Base-by-base conservation (phyloP, 1,140 invertebrate genomes). In the Hesperophylax magnus region DNA sequence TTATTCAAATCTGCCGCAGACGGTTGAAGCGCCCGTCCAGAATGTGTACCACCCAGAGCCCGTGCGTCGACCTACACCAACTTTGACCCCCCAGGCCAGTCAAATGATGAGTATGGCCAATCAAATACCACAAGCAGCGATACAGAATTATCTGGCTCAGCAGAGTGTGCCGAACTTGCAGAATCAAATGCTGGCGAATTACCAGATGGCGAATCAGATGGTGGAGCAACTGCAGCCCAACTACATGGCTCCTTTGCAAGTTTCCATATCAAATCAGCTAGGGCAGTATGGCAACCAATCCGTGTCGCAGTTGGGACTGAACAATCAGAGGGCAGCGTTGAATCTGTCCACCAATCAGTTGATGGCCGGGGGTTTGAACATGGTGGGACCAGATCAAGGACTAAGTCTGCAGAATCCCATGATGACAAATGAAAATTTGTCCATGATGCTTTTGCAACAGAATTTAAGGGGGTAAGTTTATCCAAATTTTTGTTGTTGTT, bases 391-490 rank as follows among this genome's bases (percentile, higher is more conserved):
- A 84, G 34, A 84, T 81, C 80, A 86, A 27, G 85, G 86, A 7
- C 61, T 87, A 14, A 86, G 83, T 11, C 79, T 85, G 3, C 89
- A 88, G 77, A 84, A 86, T 0, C 15, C 87, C 86, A 87, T 89
- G 8, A 53, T 88, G 77, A 85, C 88, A 8, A 89, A 89, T 11
- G 88, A 90, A 75, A 90, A 89, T 77, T 88, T 90, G 52, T 88
- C 89, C 77, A 85, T 88, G 84, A 90, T 90, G 88, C 77, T 90
- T 56, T 82, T 90, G 18, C 89, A 90, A 72, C 89, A 90, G 82
- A 90, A 90, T 85, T 89, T 89, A 80, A 89, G 88, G 79, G 89
- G 88, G 89, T 90, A 52, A 89, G 87, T 88, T 24, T 58, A 18
- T 58, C 20, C 11, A 18, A 24, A 56, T 80, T 17, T 1, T 47